Conservation (phyloP, 2,113 vertebrate species). For the Acanthisitta chloris region DNA sequence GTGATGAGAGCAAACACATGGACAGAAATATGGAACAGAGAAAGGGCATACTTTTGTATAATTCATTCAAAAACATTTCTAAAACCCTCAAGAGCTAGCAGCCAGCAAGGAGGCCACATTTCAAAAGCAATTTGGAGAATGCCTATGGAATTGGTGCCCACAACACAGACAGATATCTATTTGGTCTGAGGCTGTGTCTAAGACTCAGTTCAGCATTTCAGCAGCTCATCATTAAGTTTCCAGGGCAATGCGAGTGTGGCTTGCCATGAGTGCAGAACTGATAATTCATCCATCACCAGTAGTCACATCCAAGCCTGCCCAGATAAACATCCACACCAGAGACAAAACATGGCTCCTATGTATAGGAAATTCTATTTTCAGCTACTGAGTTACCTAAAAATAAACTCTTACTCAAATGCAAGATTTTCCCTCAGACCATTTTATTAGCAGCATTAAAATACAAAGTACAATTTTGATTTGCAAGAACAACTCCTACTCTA, state of each 20-base stretch:
- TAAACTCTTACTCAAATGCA: background rate
- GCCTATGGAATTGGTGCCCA: conserved; percentile 19
- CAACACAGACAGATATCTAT: conserved; percentile 7
- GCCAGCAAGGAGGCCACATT: background rate
- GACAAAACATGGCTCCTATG: background rate
- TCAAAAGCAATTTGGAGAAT: conserved; percentile 15
- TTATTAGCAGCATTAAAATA: conserved; percentile 32
- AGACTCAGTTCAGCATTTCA: conserved; percentile 35
- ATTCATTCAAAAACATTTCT: background rate
- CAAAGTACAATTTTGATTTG: background rate
- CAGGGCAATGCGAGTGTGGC: background rate
- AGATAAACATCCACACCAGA: background rate
- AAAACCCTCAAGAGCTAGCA: background rate
- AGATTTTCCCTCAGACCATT: background rate
- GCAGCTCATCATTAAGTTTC: background rate
- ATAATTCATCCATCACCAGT: conserved; percentile 35
- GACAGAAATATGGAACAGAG: background rate
- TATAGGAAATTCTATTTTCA: conserved; percentile 32
- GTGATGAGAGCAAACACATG: background rate
- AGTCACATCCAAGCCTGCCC: background rate
- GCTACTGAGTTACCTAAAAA: conserved; percentile 10
- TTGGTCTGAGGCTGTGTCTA: conserved; percentile 40
- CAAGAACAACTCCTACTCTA: background rate
- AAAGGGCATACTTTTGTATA: background rate
- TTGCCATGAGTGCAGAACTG: conserved; percentile 26